Evolutionary conservation across 1,140 invertebrate species (phyloP).

Genomic region (Adelges cooleyi): DNA sequence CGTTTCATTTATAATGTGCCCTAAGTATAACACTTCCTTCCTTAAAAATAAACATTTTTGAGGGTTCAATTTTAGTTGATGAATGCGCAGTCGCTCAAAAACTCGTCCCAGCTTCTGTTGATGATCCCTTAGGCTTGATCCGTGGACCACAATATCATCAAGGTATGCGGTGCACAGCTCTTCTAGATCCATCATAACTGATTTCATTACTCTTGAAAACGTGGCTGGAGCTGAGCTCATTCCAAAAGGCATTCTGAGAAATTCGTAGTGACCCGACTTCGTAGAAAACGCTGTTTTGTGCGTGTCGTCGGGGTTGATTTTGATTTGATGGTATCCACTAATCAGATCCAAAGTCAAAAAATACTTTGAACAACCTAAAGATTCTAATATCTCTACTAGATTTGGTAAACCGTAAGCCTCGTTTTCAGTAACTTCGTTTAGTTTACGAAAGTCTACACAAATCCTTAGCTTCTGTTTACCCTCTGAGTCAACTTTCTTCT

Average conservation of each 20-base stretch:
- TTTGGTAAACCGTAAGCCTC: not conserved
- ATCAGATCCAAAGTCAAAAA: not conserved
- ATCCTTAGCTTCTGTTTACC: not conserved
- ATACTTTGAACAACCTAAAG: not conserved
- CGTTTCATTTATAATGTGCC: slow-evolving; percentile 1
- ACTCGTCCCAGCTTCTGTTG: not conserved
- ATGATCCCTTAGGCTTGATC: not conserved
- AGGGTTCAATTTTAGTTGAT: slow-evolving; percentile 7
- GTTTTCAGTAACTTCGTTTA: not conserved
- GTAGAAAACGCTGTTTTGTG: too few species aligned
- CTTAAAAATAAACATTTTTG: not conserved
- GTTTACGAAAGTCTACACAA: too few species aligned
- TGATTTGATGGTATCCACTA: not conserved
- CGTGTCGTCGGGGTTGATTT: not conserved
- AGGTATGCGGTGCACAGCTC: not conserved
- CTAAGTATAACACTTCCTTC: not conserved
- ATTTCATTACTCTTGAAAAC: too few species aligned
- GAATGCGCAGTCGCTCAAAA: slow-evolving; percentile 5
- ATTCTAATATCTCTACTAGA: not conserved
- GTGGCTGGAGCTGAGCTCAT: slow-evolving; percentile 37
- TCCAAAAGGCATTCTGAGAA: slow-evolving; percentile 39
- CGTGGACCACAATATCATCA: slow-evolving; percentile 7
- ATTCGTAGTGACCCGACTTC: slow-evolving; percentile 31
- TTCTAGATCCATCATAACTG: too few species aligned
- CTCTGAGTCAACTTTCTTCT: not conserved